These are phyloP conservation scores for Lithobates sylvaticus DNA, from an alignment of 2,797 vertebrate species.

Conservation along the genomic window DNA sequence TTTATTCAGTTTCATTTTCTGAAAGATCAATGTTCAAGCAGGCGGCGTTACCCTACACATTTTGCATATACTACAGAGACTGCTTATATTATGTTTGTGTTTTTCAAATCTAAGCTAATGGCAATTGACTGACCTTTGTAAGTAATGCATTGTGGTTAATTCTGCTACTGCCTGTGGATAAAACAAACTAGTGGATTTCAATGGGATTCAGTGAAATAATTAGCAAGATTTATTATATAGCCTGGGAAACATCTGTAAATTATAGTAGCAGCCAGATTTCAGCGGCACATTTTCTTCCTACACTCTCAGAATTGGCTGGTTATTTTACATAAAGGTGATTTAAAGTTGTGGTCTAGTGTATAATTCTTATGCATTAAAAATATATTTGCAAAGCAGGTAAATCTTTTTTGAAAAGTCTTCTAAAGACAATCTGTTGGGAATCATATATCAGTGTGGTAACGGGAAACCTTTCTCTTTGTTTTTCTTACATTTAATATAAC, in stretches of 20 bases:
- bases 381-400: conserved; percentile 44
- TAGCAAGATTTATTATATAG: conserved; percentile 27
- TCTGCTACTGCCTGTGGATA: conserved; percentile 6
- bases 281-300: not conserved
- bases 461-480: conserved; percentile 6
- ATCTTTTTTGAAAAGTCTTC: conserved; percentile 47
- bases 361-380: conserved; percentile 51
- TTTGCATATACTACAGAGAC: not conserved
- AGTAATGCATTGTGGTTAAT: not conserved
- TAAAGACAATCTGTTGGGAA: conserved; percentile 34
- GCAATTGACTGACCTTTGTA: conserved; percentile 11
- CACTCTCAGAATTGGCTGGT: not conserved
- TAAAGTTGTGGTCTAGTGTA: conserved; percentile 32
- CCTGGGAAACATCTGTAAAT: not conserved
- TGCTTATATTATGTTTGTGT: not conserved
- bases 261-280: conserved; percentile 1
- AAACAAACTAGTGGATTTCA: not conserved
- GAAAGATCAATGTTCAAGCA: not conserved
- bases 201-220: conserved; percentile 8
- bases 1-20: not conserved
- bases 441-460: conserved; percentile 36
- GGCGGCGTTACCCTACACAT: too few species aligned
- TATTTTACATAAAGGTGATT: conserved; percentile 40
- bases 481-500: conserved; percentile 2
- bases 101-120: not conserved